Conservation (phyloP, 2,888 invertebrate species). For the Eristalis pertinax region DNA sequence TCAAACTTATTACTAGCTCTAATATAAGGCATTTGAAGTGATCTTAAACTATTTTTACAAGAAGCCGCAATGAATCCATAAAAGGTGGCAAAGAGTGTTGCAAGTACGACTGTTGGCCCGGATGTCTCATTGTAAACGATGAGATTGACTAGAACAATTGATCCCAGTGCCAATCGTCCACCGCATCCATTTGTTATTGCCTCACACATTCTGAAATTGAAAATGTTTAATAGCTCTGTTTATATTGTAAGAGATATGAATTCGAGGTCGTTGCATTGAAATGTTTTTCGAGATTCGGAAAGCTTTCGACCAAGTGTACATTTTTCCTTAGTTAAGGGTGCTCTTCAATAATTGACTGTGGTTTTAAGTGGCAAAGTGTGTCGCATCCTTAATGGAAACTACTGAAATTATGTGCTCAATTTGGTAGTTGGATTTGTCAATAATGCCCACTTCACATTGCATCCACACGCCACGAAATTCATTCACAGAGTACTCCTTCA, state of each 20-base stretch:
- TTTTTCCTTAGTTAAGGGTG: no score
- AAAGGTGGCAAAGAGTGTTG: constrained; percentile 78
- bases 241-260: background rate
- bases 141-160: constrained; percentile 79
- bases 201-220: constrained; percentile 76
- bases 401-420: no score
- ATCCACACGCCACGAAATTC: no score
- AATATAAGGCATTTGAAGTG: constrained; percentile 81
- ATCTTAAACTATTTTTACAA: constrained; percentile 79
- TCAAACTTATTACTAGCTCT: constrained; percentile 81
- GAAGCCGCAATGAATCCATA: constrained; percentile 80
- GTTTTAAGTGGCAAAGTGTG: no score
- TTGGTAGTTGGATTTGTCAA: no score
- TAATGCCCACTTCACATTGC: no score
- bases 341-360: no score
- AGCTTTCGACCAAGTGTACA: no score
- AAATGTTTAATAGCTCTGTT: background rate
- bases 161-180: constrained; percentile 80
- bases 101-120: constrained; percentile 78
- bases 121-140: constrained; percentile 80
- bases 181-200: constrained; percentile 79
- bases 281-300: no score
- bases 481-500: no score
- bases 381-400: no score
- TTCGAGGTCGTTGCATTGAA: no score